A percentile compares a stretch with the other conserved stretches of the same genome.
phyloP scores from a whole-genome alignment of 23 tunicate species.

The Halocynthia roretzi region DNA sequence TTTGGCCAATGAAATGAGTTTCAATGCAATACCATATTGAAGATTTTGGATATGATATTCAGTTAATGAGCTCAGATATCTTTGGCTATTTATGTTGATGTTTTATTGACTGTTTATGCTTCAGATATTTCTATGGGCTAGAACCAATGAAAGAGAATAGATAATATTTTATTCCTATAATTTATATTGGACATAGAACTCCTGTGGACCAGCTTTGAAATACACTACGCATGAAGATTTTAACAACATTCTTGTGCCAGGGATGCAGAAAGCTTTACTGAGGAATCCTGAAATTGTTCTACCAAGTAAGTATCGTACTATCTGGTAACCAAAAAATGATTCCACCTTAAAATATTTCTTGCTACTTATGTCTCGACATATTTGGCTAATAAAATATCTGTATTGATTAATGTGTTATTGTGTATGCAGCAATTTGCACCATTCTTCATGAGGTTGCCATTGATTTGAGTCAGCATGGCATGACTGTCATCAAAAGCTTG shows the following conservation, averaged over 20 bases:
- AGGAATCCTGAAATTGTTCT: constrained; percentile 73
- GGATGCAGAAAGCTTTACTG: constrained; percentile 63
- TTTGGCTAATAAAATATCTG: neutral
- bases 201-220: constrained; percentile 37
- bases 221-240: constrained; percentile 44
- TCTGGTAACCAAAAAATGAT: neutral
- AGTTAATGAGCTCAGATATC: no score
- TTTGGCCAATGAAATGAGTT: no score
- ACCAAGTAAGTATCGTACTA: constrained; percentile 26
- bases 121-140: no score
- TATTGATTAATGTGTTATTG: neutral
- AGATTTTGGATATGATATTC: no score
- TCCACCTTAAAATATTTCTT: neutral
- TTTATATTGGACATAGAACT: constrained; percentile 25
- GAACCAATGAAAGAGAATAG: no score
- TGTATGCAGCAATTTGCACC: constrained; percentile 27
- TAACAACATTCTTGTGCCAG: constrained; percentile 43
- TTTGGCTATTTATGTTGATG: no score
- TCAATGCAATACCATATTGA: no score
- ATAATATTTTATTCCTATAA: no score
- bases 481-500: constrained; percentile 34
- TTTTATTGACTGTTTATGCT: no score
- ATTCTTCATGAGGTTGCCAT: constrained; percentile 33
- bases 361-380: neutral
- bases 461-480: constrained; percentile 75